Percentiles rank a stretch among this genome's conserved stretches.
These are phyloP conservation scores for Luffia ferchaultella DNA, from an alignment of 2,888 invertebrate genomes.

Conservation along the genomic window DNA sequence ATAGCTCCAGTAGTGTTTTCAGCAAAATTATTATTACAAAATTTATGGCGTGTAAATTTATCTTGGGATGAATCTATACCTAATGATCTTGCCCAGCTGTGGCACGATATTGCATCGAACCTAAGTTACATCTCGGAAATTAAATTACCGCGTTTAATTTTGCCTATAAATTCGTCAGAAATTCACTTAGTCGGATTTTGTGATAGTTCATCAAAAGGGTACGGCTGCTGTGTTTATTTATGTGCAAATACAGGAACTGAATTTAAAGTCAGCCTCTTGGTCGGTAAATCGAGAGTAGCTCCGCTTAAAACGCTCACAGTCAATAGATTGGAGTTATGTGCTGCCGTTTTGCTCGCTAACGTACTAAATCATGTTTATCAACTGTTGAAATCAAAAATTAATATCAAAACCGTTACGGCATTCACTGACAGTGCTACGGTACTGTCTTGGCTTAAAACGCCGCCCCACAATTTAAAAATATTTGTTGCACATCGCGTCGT, in stretches of 20 bases:
- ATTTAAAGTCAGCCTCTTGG: not conserved
- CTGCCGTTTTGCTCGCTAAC: not conserved
- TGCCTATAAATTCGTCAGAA: not conserved
- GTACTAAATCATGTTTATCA: not conserved
- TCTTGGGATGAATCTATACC: slow-evolving; percentile 12
- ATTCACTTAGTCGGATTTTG: slow-evolving; percentile 4
- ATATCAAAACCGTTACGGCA: not conserved
- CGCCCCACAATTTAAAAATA: not conserved
- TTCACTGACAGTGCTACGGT: slow-evolving; percentile 1
- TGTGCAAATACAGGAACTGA: not conserved
- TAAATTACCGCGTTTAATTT: not conserved
- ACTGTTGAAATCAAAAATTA: not conserved
- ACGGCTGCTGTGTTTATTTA: slow-evolving; percentile 6
- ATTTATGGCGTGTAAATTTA: slow-evolving; percentile 10
- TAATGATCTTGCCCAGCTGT: slow-evolving; percentile 3
- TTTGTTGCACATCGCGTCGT: not conserved
- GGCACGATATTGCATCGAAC: slow-evolving; percentile 4
- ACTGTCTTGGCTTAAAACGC: not conserved
- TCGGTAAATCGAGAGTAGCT: slow-evolving; percentile 2
- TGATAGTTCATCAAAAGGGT: slow-evolving; percentile 4
- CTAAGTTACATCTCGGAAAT: not conserved
- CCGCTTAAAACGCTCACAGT: slow-evolving; percentile 3
- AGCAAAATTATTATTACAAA: slow-evolving; percentile 13
- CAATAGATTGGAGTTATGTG: slow-evolving; percentile 5
- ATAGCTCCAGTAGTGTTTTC: slow-evolving; percentile 8